These are phyloP conservation scores for Sitta carolinensis DNA, from an alignment of 2,797 vertebrate genomes.

Conservation along the genomic window DNA sequence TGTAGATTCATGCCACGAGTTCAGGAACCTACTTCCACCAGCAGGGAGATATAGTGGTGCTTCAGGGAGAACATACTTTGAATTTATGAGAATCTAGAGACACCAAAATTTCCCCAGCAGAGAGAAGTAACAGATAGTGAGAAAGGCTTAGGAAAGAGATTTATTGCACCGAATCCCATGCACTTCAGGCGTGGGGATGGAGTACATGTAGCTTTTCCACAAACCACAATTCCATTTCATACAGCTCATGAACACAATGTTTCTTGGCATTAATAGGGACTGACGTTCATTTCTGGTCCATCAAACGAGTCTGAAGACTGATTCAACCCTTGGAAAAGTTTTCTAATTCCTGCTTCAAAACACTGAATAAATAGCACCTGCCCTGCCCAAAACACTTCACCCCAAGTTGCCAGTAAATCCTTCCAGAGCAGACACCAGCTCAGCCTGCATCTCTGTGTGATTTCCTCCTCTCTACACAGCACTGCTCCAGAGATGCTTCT, in stretches of 20 bases:
- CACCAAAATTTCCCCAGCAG: not conserved
- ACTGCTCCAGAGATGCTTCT: not conserved
- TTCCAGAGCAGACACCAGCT: not conserved
- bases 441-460: not conserved
- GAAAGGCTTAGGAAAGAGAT: not conserved
- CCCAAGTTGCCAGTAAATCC: not conserved
- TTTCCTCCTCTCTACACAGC: not conserved
- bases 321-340: slow-evolving; percentile 34
- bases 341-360: slow-evolving; percentile 1
- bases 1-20: not conserved
- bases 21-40: not conserved
- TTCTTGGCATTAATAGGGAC: not conserved
- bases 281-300: not conserved
- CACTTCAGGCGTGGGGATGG: not conserved
- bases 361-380: not conserved
- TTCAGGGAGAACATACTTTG: not conserved
- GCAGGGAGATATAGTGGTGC: not conserved
- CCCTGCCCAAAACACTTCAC: not conserved
- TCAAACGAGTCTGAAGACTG: not conserved
- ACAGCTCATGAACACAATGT: not conserved
- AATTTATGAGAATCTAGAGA: not conserved
- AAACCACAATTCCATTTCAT: not conserved
- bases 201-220: not conserved
- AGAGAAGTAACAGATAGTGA: not conserved
- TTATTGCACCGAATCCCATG: not conserved